phyloP scores from a whole-genome alignment of 2,797 vertebrate species.

The Spheniscus humboldti region DNA sequence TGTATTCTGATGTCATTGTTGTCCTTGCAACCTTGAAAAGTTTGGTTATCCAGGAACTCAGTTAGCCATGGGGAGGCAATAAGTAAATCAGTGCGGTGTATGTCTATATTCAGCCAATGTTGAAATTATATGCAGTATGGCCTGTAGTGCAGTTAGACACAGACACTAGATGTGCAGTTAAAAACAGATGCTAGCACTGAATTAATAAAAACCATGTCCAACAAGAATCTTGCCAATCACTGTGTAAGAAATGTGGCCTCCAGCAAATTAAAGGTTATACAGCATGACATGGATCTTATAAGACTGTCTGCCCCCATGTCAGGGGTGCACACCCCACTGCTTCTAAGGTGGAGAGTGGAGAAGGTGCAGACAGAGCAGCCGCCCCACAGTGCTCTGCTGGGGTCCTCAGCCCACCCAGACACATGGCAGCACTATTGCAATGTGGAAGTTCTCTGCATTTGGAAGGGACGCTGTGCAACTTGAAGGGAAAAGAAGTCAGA shows the following conservation, averaged over 20 bases:
- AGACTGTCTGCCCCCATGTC: not conserved
- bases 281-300: not conserved
- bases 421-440: not conserved
- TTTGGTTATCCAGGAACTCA: not conserved
- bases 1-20: not conserved
- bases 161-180: not conserved
- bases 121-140: not conserved
- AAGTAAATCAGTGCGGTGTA: not conserved
- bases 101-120: not conserved
- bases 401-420: not conserved
- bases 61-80: not conserved
- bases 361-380: not conserved
- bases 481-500: not conserved
- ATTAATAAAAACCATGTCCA: constrained; percentile 13
- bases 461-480: not conserved
- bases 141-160: not conserved
- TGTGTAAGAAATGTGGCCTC: not conserved
- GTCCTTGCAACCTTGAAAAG: not conserved
- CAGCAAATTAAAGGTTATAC: not conserved
- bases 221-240: not conserved
- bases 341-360: not conserved
- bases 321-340: not conserved
- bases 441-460: not conserved
- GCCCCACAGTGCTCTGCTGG: not conserved
- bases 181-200: not conserved